Evolutionary conservation across 2,113 vertebrate genomes (phyloP).

Genomic region (Paraplagusia blochii): DNA sequence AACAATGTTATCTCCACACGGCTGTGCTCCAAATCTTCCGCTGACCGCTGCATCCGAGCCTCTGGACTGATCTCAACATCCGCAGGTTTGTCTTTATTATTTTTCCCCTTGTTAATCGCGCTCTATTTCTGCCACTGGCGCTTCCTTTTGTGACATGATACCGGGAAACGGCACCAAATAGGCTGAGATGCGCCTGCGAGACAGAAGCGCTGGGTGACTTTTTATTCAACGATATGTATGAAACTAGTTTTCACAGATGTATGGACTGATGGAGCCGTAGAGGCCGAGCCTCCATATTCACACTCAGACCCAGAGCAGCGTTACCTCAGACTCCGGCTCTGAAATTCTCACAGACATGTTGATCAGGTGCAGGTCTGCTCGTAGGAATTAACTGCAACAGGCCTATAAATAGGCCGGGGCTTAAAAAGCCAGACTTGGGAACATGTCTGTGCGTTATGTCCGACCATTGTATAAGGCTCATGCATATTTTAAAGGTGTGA

Average conservation of each 20-base stretch:
- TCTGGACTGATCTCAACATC: slow-evolving; percentile 43
- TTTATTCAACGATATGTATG: slow-evolving; percentile 5
- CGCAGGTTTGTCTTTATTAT: slow-evolving; percentile 42
- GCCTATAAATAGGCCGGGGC: slow-evolving; percentile 31
- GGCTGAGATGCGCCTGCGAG: slow-evolving; percentile 15
- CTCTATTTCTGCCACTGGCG: too few species aligned
- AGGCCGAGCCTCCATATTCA: not conserved
- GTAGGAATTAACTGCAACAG: slow-evolving; percentile 35
- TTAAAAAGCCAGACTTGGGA: not conserved
- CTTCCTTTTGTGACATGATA: not conserved
- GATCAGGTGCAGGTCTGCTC: slow-evolving; percentile 43
- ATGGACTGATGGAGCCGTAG: not conserved
- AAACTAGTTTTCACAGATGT: not conserved
- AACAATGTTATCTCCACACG: slow-evolving; percentile 54
- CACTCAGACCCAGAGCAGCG: slow-evolving; percentile 12
- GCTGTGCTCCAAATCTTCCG: slow-evolving; percentile 17
- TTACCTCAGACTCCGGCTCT: slow-evolving; percentile 1
- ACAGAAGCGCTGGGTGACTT: not conserved
- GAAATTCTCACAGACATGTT: not conserved
- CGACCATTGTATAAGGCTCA: slow-evolving; percentile 8
- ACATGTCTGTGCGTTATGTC: not conserved
- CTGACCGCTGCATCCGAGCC: slow-evolving; percentile 1
- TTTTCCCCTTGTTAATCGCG: too few species aligned
- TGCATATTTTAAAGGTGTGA: slow-evolving; percentile 47
- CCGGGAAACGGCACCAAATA: slow-evolving; percentile 8